Percentiles rank a stretch among this genome's conserved stretches.
Conservation (phyloP, 1,140 invertebrate genomes). For the Bombus sibiricus region DNA sequence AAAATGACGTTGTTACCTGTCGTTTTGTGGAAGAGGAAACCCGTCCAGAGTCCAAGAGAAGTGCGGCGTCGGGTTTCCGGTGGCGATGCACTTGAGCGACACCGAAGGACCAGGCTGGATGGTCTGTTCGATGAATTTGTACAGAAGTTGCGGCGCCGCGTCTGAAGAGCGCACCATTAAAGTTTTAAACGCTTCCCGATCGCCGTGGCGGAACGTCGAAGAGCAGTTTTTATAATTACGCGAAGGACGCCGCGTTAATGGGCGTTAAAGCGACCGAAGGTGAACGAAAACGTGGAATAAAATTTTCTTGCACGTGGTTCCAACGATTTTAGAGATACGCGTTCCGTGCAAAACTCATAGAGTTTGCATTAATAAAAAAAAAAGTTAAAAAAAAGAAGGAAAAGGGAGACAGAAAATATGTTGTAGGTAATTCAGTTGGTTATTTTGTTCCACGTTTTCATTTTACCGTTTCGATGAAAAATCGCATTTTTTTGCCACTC, state of each 20-base stretch:
- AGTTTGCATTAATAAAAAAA: background rate
- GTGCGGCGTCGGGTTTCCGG: constrained; percentile 95
- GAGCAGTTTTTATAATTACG: constrained; percentile 34
- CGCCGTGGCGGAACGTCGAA: background rate
- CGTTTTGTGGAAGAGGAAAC: constrained; percentile 89
- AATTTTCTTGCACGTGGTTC: constrained; percentile 1
- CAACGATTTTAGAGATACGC: background rate
- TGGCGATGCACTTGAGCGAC: constrained; percentile 94
- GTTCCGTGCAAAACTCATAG: background rate
- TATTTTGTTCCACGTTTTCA: constrained; percentile 2
- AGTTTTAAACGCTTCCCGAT: background rate
- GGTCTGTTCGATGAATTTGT: constrained; percentile 95
- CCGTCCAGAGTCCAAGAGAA: constrained; percentile 95
- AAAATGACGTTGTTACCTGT: constrained; percentile 78
- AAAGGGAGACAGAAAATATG: background rate
- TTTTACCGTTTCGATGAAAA: background rate
- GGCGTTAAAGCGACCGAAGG: constrained; percentile 5
- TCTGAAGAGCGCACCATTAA: constrained; percentile 81
- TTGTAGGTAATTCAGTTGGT: background rate
- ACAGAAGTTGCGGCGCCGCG: constrained; percentile 91
- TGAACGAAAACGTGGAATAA: constrained; percentile 14
- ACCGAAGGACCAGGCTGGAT: constrained; percentile 93
- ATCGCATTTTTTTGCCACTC: background rate
- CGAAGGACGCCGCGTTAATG: constrained; percentile 25
- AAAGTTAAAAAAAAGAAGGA: background rate